A percentile compares a stretch with the other conserved stretches of the same genome.
These are phyloP conservation scores for Cynopterus sphinx DNA, from an alignment of 2,797 vertebrate species.

Conservation along the genomic window DNA sequence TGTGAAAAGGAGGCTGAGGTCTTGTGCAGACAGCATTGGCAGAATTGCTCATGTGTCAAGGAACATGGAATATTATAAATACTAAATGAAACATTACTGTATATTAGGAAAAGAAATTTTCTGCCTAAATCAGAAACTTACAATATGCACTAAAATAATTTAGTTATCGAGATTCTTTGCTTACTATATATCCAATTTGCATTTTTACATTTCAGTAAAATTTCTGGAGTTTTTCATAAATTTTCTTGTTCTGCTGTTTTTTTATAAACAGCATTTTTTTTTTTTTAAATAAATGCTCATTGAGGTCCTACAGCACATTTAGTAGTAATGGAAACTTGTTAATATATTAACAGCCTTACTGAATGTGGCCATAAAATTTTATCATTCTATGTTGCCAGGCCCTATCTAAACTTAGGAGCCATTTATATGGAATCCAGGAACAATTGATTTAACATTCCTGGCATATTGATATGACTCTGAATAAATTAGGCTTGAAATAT, in stretches of 20 bases:
- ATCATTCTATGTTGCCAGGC: not conserved
- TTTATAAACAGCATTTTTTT: not conserved
- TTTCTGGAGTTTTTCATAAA: not conserved
- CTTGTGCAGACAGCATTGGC: not conserved
- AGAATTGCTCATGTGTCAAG: not conserved
- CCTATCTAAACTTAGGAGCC: not conserved
- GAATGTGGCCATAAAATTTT: constrained; percentile 2
- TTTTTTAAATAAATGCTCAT: not conserved
- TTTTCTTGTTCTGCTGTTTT: not conserved
- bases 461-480: constrained; percentile 33
- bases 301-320: not conserved
- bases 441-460: not conserved
- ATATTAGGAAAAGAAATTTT: not conserved
- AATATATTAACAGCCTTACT: constrained; percentile 11
- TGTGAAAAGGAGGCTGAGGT: not conserved
- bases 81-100: not conserved
- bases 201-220: not conserved
- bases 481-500: constrained; percentile 52
- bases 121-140: not conserved
- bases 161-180: not conserved
- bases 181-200: not conserved
- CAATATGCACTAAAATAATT: not conserved
- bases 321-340: not conserved
- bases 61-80: not conserved
- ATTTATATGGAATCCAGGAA: not conserved